Conservation (phyloP, 2,888 invertebrate genomes). For the Clusia tigrina region DNA sequence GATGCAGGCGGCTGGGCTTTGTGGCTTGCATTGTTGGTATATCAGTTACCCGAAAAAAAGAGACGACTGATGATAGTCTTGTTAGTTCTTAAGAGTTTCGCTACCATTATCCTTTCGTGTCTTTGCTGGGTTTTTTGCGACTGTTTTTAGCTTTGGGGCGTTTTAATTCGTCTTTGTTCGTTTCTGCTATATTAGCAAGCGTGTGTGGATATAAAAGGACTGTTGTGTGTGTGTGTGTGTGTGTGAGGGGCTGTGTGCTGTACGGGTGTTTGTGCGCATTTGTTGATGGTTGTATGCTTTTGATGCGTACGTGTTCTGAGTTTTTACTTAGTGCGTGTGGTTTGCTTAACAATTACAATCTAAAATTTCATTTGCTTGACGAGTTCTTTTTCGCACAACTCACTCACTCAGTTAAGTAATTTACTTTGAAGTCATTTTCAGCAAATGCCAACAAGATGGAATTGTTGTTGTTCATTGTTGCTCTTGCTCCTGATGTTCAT, state of each 20-base stretch:
- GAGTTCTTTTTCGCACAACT: neutral
- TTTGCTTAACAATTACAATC: slow-evolving; percentile 52
- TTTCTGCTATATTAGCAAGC: too few relatives aligned
- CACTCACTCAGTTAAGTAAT: slow-evolving; percentile 12
- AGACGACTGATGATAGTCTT: neutral
- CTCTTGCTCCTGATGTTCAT: too few relatives aligned
- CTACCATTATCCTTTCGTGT: neutral
- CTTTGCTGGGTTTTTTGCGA: neutral
- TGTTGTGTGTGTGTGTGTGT: slow-evolving; percentile 40
- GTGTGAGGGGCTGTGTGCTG: neutral
- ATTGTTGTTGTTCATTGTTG: too few relatives aligned
- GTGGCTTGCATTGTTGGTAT: neutral
- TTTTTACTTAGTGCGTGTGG: slow-evolving; percentile 36
- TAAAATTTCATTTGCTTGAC: neutral
- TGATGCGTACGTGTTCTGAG: slow-evolving; percentile 54
- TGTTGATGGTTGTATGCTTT: slow-evolving; percentile 33
- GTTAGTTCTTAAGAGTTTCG: slow-evolving; percentile 18
- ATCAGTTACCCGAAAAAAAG: slow-evolving; percentile 1
- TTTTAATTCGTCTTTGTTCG: slow-evolving; percentile 15
- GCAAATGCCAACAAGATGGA: neutral
- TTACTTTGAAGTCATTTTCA: slow-evolving; percentile 3
- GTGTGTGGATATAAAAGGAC: too few relatives aligned
- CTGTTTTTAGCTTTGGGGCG: neutral
- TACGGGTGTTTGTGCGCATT: neutral
- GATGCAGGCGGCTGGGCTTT: neutral